Conservation (phyloP, 2,888 invertebrate genomes). For the Zygogramma bicolorata region DNA sequence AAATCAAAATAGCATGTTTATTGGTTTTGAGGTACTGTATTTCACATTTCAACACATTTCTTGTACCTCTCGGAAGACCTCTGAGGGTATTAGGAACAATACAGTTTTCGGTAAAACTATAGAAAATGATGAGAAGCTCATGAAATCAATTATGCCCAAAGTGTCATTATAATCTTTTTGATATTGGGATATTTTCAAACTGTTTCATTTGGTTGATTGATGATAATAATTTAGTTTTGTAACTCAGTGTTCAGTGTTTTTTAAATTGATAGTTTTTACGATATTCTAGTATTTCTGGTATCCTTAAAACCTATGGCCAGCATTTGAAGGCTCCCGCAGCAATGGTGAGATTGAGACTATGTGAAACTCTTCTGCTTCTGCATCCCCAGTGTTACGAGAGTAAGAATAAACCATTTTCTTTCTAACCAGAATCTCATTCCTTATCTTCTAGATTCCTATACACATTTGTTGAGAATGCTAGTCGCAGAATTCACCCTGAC, state of each 20-base stretch:
- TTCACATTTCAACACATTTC: too few relatives aligned
- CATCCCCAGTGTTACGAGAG: constrained; percentile 86
- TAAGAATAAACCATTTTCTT: constrained; percentile 58
- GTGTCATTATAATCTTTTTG: too few relatives aligned
- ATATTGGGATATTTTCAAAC: too few relatives aligned
- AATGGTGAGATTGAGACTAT: constrained; percentile 91
- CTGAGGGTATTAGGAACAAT: too few relatives aligned
- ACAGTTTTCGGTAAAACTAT: not conserved
- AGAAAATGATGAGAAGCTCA: not conserved
- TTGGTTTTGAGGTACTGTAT: too few relatives aligned
- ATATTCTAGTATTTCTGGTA: constrained; percentile 79
- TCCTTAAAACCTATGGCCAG: constrained; percentile 90
- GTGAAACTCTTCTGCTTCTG: constrained; percentile 85
- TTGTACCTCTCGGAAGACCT: too few relatives aligned
- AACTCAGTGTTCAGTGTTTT: not conserved
- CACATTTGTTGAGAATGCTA: constrained; percentile 88
- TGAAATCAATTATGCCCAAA: too few relatives aligned
- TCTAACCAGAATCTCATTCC: too few relatives aligned
- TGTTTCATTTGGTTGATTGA: too few relatives aligned
- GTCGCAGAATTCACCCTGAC: constrained; percentile 95
- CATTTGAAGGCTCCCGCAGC: constrained; percentile 95
- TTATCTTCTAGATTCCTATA: constrained; percentile 84
- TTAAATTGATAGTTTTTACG: not conserved
- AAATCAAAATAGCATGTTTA: too few relatives aligned
- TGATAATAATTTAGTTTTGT: too few relatives aligned